Conservation (phyloP, 2,797 vertebrate genomes). For the Rhynchotus rufescens region DNA sequence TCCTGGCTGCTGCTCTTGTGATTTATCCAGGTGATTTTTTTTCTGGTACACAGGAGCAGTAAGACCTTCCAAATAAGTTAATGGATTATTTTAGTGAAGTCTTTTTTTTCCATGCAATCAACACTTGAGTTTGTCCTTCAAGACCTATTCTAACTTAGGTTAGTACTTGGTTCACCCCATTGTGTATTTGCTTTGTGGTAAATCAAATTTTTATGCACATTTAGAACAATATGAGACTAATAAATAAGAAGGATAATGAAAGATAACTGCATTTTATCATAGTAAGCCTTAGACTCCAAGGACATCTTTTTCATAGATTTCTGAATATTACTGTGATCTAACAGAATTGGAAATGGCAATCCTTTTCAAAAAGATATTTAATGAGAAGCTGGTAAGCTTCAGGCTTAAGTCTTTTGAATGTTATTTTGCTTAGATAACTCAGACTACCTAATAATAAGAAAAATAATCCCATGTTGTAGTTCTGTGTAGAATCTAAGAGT, state of each 20-base stretch:
- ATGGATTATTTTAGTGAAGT: background rate
- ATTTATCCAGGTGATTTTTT: background rate
- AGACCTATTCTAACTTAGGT: background rate
- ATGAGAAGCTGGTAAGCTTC: background rate
- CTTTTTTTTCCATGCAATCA: no score
- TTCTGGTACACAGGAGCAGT: background rate
- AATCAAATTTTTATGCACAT: background rate
- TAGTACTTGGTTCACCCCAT: background rate
- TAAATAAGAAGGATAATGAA: background rate
- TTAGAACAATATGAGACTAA: background rate
- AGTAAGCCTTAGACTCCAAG: background rate
- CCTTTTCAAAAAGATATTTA: background rate
- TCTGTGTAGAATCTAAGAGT: no score
- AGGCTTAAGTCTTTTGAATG: background rate
- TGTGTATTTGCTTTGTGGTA: background rate
- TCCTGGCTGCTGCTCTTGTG: background rate
- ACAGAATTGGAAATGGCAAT: background rate
- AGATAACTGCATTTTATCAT: background rate
- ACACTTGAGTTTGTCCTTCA: background rate
- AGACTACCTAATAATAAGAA: background rate
- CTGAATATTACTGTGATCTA: background rate
- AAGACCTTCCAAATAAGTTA: background rate
- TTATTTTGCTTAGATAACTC: background rate
- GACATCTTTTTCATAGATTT: background rate
- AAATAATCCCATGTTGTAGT: background rate